phyloP scores from a whole-genome alignment of 2,797 vertebrate genomes.

The Phalanger gymnotis region DNA sequence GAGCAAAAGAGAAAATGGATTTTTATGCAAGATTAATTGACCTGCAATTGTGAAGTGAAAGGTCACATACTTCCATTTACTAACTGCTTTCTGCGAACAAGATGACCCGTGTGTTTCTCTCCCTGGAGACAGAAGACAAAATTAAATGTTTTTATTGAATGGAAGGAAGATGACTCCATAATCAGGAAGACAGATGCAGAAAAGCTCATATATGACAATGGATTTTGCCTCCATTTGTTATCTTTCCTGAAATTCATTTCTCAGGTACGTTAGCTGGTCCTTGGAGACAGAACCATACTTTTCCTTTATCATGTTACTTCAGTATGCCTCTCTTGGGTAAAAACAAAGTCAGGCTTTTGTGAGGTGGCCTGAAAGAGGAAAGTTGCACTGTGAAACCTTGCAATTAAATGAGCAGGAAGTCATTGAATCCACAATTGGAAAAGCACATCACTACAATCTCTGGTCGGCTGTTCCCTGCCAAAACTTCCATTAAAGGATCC shows the following conservation, averaged over 20 bases:
- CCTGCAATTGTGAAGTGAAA: slow-evolving; percentile 60
- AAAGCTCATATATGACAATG: slow-evolving; percentile 42
- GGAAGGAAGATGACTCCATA: slow-evolving; percentile 70
- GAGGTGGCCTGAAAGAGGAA: slow-evolving; percentile 28
- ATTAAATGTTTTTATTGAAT: slow-evolving; percentile 80
- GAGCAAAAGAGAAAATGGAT: slow-evolving; percentile 50
- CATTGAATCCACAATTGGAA: not conserved
- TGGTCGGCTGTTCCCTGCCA: not conserved
- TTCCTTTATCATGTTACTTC: slow-evolving; percentile 37
- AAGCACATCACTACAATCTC: slow-evolving; percentile 17
- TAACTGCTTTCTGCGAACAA: slow-evolving; percentile 67
- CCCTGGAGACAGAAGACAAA: slow-evolving; percentile 68
- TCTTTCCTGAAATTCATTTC: slow-evolving; percentile 47
- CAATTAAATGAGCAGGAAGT: slow-evolving; percentile 32
- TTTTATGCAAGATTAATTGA: slow-evolving; percentile 62
- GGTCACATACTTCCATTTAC: slow-evolving; percentile 64
- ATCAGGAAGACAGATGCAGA: slow-evolving; percentile 62
- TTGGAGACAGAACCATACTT: slow-evolving; percentile 44
- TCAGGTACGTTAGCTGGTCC: slow-evolving; percentile 45
- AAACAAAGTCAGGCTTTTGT: slow-evolving; percentile 8
- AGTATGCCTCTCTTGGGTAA: not conserved
- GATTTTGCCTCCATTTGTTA: slow-evolving; percentile 46
- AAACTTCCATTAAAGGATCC: slow-evolving; percentile 20
- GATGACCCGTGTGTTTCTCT: slow-evolving; percentile 69
- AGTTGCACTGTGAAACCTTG: slow-evolving; percentile 14